These are phyloP conservation scores for Stigmatopora argus DNA, from an alignment of 2,113 vertebrate genomes.

Conservation along the genomic window DNA sequence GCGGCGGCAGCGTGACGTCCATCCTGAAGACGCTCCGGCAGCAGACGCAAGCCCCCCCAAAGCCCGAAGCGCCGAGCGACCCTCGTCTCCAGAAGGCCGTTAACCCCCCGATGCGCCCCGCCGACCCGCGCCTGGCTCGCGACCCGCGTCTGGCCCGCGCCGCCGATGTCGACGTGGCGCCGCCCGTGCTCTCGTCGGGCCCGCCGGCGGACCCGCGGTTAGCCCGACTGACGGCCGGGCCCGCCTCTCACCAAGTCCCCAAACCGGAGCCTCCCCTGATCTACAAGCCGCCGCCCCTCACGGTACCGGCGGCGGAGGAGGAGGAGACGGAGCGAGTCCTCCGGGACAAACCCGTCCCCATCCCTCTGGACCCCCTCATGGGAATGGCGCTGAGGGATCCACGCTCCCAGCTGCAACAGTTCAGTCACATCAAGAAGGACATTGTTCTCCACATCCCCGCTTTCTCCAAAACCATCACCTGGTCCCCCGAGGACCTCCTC, in stretches of 20 bases:
- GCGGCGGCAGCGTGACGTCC: constrained; percentile 86
- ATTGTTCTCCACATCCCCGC: constrained; percentile 75
- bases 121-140: constrained; percentile 80
- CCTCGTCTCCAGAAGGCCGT: constrained; percentile 78
- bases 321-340: constrained; percentile 83
- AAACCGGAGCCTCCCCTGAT: constrained; percentile 61
- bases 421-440: constrained; percentile 94
- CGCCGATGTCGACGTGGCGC: constrained; percentile 55
- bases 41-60: constrained; percentile 71
- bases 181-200: constrained; percentile 21
- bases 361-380: constrained; percentile 81
- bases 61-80: constrained; percentile 60
- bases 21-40: constrained; percentile 87
- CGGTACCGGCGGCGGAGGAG: constrained; percentile 65
- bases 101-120: constrained; percentile 60
- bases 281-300: constrained; percentile 66
- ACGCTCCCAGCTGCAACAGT: constrained; percentile 82
- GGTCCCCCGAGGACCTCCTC: constrained; percentile 89
- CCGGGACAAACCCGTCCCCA: constrained; percentile 80
- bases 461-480: constrained; percentile 80
- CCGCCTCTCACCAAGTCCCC: constrained; percentile 39
- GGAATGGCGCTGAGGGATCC: constrained; percentile 81
- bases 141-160: constrained; percentile 79
- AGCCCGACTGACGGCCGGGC: constrained; percentile 42
- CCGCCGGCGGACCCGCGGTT: constrained; percentile 73